Evolutionary conservation across 92 coral and sea anemone species (phyloP).

Genomic region (Parazoanthus darwini): DNA sequence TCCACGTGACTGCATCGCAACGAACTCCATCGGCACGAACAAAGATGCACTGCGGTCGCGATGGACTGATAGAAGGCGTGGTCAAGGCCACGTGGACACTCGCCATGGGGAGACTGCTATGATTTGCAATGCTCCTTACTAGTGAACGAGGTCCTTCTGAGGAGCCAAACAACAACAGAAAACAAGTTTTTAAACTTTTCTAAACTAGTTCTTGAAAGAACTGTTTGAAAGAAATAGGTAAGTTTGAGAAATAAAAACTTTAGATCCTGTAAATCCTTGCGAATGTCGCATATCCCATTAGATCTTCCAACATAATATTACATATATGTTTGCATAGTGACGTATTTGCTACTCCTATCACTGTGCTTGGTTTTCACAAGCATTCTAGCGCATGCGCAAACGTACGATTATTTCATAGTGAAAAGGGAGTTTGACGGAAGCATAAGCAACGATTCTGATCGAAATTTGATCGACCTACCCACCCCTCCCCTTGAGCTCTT

Average conservation of each 20-base stretch:
- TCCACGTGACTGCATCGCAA: conserved; percentile 69
- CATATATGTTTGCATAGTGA: too few relatives aligned
- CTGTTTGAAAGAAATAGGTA: background rate
- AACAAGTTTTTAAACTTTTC: background rate
- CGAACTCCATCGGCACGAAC: conserved; percentile 77
- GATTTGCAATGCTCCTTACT: background rate
- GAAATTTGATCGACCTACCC: too few relatives aligned
- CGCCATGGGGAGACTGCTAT: conserved; percentile 4
- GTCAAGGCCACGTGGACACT: background rate
- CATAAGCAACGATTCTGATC: too few relatives aligned
- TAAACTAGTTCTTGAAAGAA: too few relatives aligned
- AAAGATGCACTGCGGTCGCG: conserved; percentile 70
- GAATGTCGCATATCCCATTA: background rate
- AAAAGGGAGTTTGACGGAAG: too few relatives aligned
- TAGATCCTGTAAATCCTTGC: background rate
- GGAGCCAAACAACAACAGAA: background rate
- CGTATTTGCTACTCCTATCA: too few relatives aligned
- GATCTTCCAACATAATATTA: too few relatives aligned
- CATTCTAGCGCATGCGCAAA: too few relatives aligned
- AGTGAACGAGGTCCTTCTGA: background rate
- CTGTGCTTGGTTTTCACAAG: too few relatives aligned
- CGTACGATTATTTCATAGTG: too few relatives aligned
- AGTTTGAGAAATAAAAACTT: background rate
- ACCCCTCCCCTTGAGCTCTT: too few relatives aligned
- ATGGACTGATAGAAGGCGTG: conserved; percentile 15